phyloP scores from a whole-genome alignment of 2,113 vertebrate species.

The Syngnathus typhle region DNA sequence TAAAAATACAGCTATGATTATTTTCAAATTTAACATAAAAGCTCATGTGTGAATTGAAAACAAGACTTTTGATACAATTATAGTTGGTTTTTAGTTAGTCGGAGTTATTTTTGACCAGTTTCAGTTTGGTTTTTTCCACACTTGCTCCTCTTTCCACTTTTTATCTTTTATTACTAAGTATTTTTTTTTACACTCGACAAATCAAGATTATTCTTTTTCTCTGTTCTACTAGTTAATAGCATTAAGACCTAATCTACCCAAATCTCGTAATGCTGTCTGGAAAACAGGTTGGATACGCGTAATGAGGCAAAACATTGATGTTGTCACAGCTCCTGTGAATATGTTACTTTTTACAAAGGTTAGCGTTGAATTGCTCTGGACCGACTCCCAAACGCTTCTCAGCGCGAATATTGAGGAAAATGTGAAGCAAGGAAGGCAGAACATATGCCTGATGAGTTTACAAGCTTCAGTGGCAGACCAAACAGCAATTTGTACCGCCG shows the following conservation, averaged over 20 bases:
- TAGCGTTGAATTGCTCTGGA: constrained; percentile 21
- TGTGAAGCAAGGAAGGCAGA: constrained; percentile 54
- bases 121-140: no score
- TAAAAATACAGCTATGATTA: no score
- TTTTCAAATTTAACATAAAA: no score
- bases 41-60: no score
- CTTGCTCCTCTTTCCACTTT: no score
- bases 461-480: constrained; percentile 46
- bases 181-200: no score
- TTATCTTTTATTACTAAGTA: no score
- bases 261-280: constrained; percentile 14
- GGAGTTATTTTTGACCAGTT: no score
- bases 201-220: no score
- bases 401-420: constrained; percentile 57
- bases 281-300: constrained; percentile 3
- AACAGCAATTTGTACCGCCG: constrained; percentile 48
- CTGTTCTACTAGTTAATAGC: neutral
- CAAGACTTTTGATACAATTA: no score
- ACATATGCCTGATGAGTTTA: constrained; percentile 46
- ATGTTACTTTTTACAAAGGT: constrained; percentile 9
- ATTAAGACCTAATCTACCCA: neutral
- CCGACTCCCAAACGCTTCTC: constrained; percentile 34
- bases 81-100: no score
- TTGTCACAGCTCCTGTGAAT: constrained; percentile 4
- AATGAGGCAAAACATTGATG: constrained; percentile 5